Conservation (phyloP, 2,888 invertebrate species). For the Ectropis crepuscularia region DNA sequence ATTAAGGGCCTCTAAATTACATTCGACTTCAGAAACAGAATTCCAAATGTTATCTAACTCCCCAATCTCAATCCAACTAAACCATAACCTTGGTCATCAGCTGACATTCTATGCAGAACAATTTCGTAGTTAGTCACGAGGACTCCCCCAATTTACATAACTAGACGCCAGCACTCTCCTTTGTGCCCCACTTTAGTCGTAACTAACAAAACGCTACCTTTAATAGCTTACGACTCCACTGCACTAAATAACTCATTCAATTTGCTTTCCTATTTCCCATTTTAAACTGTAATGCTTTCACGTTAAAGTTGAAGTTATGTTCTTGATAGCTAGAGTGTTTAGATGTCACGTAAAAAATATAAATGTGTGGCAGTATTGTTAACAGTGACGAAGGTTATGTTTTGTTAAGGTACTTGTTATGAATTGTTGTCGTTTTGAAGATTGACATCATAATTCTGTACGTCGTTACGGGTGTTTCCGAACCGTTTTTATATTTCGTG, state of each 20-base stretch:
- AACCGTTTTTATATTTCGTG: not conserved
- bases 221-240: slow-evolving; percentile 45
- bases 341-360: slow-evolving; percentile 27
- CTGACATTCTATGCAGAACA: slow-evolving; percentile 7
- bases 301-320: slow-evolving; percentile 14
- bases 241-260: slow-evolving; percentile 47
- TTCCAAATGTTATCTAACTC: too few species aligned
- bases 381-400: slow-evolving; percentile 17
- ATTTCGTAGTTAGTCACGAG: slow-evolving; percentile 9
- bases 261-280: slow-evolving; percentile 14
- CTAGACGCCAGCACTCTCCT: slow-evolving; percentile 35
- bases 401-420: slow-evolving; percentile 16
- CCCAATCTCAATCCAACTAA: not conserved
- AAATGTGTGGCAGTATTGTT: slow-evolving; percentile 21
- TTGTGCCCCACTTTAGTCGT: slow-evolving; percentile 51
- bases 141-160: slow-evolving; percentile 26
- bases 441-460: slow-evolving; percentile 4
- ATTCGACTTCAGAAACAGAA: too few species aligned
- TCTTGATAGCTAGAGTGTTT: slow-evolving; percentile 1
- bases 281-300: slow-evolving; percentile 2
- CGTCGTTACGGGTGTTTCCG: too few species aligned
- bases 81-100: slow-evolving; percentile 9
- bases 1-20: too few species aligned
- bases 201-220: slow-evolving; percentile 37
- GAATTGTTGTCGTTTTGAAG: slow-evolving; percentile 15